Evolutionary conservation across 2,888 invertebrate species (phyloP).

Genomic region (Spilarctia lutea): DNA sequence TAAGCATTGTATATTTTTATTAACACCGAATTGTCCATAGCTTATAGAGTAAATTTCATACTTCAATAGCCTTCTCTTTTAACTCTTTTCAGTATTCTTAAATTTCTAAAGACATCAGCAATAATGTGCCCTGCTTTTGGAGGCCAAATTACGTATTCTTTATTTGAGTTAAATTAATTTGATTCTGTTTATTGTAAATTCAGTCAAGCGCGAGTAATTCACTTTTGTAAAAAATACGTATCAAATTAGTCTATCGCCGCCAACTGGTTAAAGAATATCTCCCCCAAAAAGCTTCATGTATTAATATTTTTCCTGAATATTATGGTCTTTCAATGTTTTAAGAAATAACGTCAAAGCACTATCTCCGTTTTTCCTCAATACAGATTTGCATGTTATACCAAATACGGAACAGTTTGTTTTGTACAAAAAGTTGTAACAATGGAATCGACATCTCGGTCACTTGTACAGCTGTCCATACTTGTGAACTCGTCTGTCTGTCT

Average conservation of each 20-base stretch:
- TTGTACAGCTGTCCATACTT: slow-evolving; percentile 46
- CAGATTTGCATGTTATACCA: slow-evolving; percentile 32
- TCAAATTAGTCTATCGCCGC: too few relatives aligned
- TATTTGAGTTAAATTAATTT: too few relatives aligned
- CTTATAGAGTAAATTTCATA: too few relatives aligned
- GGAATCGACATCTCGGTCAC: slow-evolving; percentile 62
- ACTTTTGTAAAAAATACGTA: background rate
- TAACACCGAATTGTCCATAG: too few relatives aligned
- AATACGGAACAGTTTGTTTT: slow-evolving; percentile 32
- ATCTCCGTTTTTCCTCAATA: slow-evolving; percentile 18
- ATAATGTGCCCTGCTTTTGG: background rate
- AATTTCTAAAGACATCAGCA: background rate
- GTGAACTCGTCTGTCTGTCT: slow-evolving; percentile 55
- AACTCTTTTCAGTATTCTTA: background rate
- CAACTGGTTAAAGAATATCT: too few relatives aligned
- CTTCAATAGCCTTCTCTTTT: too few relatives aligned
- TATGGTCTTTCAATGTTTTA: background rate
- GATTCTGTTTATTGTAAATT: background rate
- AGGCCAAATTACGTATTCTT: background rate
- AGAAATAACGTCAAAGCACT: background rate
- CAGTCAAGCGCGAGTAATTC: background rate
- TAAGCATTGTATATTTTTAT: too few relatives aligned
- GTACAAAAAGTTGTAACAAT: slow-evolving; percentile 61
- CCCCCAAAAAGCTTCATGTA: too few relatives aligned
- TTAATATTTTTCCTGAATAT: too few relatives aligned